Evolutionary conservation across 2,113 vertebrate species (phyloP), one percentile per base, ranked within the genome.

Genomic region (Procavia capensis): DNA sequence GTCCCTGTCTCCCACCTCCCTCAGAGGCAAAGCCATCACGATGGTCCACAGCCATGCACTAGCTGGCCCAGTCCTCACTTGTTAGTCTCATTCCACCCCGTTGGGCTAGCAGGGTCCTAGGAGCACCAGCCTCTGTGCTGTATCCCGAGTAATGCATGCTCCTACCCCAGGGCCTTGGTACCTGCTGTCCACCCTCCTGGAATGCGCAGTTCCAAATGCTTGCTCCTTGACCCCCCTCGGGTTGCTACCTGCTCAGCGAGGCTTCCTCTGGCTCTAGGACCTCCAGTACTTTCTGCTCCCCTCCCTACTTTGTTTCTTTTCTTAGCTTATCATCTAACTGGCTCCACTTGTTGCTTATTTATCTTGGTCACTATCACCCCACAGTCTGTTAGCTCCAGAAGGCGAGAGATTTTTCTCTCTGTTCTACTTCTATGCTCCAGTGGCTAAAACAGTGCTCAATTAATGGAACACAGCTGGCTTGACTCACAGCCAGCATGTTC

Each of bases 101-200:
- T 17, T 31, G 10, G 0, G 5, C 43, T 47, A 47, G 3, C 61
- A 63, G 79, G 36, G 47, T 13, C 45, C 47, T 27, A 39, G 39
- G 39, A 13, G 57, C 4, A 25, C 36, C 25, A 31, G 27, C 64
- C 50, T 45, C 74, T 27, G 47, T 8, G 27, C 24, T 81, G 31
- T 24, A 34, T n/a, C 36, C 45, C 45, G 63, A 63, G 41, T 13
- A 54, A 6, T 22, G 9, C n/a, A n/a, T 8, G 5, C 9, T 54
- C 63, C 36, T 47, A 34, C 64, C 59, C 47, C 57, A 75, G 75
- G 75, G 61, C 78, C 45, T 94, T 95, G 54, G 66, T 43, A 68
- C 2, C 2, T 31, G 59, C 57, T 20, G 9, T 22, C 16, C 9
- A 29, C n/a, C 43, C 29, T 34, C 63, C 36, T 13, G 39, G 7